These are phyloP conservation scores for Batillaria attramentaria DNA, from an alignment of 1,140 invertebrate species.

Conservation along the genomic window DNA sequence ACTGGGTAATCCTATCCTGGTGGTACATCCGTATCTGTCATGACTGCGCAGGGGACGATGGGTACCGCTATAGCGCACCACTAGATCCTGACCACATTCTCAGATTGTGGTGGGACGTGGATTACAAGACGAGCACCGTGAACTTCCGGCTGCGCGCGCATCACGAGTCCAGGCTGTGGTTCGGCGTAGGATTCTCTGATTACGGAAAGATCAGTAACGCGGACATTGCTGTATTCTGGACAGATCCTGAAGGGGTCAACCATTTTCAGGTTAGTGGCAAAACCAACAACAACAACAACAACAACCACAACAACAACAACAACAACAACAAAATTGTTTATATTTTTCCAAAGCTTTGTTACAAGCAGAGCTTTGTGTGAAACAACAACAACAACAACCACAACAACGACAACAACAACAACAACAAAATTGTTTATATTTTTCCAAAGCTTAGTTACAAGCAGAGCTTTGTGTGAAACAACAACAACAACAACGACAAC, in stretches of 20 bases:
- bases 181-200: conserved; percentile 87
- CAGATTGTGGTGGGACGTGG: conserved; percentile 34
- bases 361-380: no score
- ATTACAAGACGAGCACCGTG: conserved; percentile 33
- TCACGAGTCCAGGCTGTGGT: conserved; percentile 31
- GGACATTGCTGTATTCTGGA: conserved; percentile 90
- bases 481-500: no score
- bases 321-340: no score
- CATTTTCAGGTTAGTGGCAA: conserved; percentile 78
- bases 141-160: conserved; percentile 30
- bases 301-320: neutral
- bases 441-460: no score
- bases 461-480: no score
- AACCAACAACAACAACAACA: neutral
- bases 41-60: neutral
- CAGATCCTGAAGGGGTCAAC: conserved; percentile 77
- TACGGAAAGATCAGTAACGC: conserved; percentile 84
- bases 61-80: conserved; percentile 30
- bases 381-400: no score
- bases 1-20: neutral
- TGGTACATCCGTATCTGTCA: neutral
- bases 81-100: conserved; percentile 29
- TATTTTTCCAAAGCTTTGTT: no score
- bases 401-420: no score
- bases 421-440: no score